These are phyloP conservation scores for Thecophora atra DNA, from an alignment of 2,888 invertebrate species.

Conservation along the genomic window DNA sequence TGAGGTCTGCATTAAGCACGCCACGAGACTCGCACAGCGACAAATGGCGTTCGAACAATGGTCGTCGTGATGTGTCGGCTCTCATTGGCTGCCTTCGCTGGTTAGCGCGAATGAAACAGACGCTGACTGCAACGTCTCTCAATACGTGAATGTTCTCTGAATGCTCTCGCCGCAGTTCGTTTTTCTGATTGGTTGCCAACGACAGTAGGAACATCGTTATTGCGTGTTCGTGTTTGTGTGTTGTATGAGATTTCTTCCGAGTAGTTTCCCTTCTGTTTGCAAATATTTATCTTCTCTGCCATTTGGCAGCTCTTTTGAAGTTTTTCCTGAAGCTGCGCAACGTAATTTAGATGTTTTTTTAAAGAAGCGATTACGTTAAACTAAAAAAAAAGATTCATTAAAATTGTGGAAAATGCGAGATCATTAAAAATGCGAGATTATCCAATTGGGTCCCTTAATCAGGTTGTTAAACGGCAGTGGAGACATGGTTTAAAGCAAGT, in stretches of 20 bases:
- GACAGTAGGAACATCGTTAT: background rate
- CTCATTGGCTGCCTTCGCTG: background rate
- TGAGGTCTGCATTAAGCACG: too few relatives aligned
- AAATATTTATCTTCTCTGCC: conserved; percentile 3
- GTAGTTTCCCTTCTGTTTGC: background rate
- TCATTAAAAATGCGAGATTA: too few relatives aligned
- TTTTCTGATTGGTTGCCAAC: background rate
- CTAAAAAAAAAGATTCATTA: background rate
- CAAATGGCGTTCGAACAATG: conserved; percentile 10
- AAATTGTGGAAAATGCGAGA: too few relatives aligned
- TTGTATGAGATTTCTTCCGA: background rate
- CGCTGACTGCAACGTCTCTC: background rate
- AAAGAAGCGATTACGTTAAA: background rate
- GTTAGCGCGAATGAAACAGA: background rate
- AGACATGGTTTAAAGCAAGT: too few relatives aligned
- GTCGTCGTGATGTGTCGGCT: background rate
- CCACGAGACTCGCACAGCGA: background rate
- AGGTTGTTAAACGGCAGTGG: too few relatives aligned
- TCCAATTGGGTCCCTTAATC: too few relatives aligned
- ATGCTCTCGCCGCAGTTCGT: background rate
- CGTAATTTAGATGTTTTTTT: background rate
- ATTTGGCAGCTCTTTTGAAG: background rate
- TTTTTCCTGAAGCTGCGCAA: background rate
- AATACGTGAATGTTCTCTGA: background rate
- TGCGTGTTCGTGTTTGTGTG: background rate